Evolutionary conservation across 1,140 invertebrate genomes (phyloP), one percentile per base, ranked within the genome.

Genomic region (Heliothis virescens): DNA sequence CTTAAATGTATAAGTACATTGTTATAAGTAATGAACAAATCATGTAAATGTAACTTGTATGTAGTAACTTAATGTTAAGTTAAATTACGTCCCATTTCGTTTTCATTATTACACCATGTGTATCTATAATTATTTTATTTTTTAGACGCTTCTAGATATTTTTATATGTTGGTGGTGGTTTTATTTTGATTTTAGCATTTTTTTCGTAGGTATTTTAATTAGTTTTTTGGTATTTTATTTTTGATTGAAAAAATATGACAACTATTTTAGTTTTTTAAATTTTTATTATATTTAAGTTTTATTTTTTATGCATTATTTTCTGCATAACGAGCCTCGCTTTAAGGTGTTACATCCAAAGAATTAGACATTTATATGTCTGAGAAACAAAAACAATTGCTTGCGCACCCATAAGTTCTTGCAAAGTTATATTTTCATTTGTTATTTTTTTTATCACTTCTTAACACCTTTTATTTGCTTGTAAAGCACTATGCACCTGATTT

Each of bases 11-110:
- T 72, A 52, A 72, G 69, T 55, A 57, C 69, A 72, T 72, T 72
- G 26, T 34, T 34, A 5, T 34, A 34, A 3, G 34, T 34, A 34
- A 34, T 34, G 3, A 34, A 7, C 34, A 34, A 34, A 7, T 34
- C 34, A 34, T 34, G 34, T 34, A 34, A 34, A 34, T 3, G 57
- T 83, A 83, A 83, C 79, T 83, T 83, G 82, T 83, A 78, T 85
- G 77, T 79, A 81, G 74, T 76, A 63, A 62, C 18, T 76, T 48
- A 52, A 48, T 16, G 29, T 69, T 18, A 48, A n/a, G 26, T 69
- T 18, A 26, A 15, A 16, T 1, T 69, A 52, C 21, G 65, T 69
- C 65, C 65, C 65, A 69, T 69, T 26, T 69, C 53, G 48, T 69
- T 69, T 26, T 52, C 21, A 69, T 26, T 52, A 29, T 26, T 21